Evolutionary conservation across 2,113 vertebrate genomes (phyloP).

Genomic region (Apodemus speciosus): DNA sequence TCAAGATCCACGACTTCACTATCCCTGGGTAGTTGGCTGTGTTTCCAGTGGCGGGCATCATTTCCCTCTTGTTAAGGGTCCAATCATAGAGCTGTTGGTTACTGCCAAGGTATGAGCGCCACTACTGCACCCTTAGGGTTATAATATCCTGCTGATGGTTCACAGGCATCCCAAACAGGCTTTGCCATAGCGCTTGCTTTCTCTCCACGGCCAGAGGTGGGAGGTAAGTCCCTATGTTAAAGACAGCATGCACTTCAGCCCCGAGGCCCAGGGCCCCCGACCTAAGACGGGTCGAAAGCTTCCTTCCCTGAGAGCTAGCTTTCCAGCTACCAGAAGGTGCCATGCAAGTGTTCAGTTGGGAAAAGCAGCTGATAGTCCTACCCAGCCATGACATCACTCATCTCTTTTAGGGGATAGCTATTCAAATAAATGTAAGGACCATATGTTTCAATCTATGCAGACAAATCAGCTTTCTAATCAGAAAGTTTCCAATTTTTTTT

Average conservation of each 20-base stretch:
- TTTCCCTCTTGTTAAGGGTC: background rate
- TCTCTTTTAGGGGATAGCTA: background rate
- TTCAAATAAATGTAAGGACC: background rate
- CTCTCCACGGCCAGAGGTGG: background rate
- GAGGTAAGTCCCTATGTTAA: background rate
- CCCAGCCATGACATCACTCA: background rate
- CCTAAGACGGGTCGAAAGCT: background rate
- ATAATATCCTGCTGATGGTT: background rate
- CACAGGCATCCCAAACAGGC: background rate
- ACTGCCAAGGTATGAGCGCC: background rate
- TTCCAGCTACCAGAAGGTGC: background rate
- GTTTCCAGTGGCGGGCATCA: background rate
- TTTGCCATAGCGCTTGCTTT: background rate
- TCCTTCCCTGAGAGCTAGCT: background rate
- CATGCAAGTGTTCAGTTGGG: background rate
- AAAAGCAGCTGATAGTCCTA: background rate
- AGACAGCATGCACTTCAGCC: background rate
- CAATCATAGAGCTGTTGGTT: background rate
- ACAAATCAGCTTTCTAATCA: background rate
- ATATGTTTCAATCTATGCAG: conserved; percentile 10
- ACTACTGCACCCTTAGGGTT: background rate
- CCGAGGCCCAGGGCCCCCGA: background rate
- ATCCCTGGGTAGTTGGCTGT: background rate
- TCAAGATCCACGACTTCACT: background rate
- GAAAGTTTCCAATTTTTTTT: background rate